Base-by-base conservation (phyloP, 2,888 invertebrate genomes). In the Yponomeuta evonymella region DNA sequence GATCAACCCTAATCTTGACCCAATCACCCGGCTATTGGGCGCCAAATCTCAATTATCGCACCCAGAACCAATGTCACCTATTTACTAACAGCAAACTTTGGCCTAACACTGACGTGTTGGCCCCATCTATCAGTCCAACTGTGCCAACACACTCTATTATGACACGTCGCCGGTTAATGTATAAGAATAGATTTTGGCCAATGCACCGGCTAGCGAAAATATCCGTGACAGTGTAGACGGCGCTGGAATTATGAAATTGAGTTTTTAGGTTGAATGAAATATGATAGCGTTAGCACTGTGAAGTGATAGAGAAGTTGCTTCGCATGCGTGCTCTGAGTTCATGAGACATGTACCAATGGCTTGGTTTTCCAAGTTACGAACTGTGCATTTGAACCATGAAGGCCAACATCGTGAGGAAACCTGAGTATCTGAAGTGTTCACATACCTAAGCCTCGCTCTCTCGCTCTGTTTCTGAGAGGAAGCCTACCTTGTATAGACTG, bases 101-200 rank as follows among this genome's bases (percentile, higher is more conserved):
- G 67, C 23, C 67, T 48, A 67, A 67, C 48, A 58, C 15, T 58
- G 51, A 15, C 51, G 2, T 9, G 51, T 12, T 58, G 12, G 51
- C 15, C 51, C 30, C 68, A 67, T 43, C 51, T 43, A 67, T 67
- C 67, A 67, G 79, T 79, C 79, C 80, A 79, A 78, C 78, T 74
- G 76, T 84, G 83, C 82, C 84, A 82, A 78, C 79, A 36, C 67
- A 64, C 69, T 63, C 75, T 74, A 78, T 81, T 83, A 83, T 84
- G 81, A 84, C 83, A 84, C 81, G 84, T 85, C 73, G 79, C 85
- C 72, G 84, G 79, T 79, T 86, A 78, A 75, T 48, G 29, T 11
- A 72, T 77, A 76, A 74, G 73, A 74, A 76, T 76, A 75, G 68
- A 73, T 75, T 73, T 75, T 73, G 75, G 73, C 75, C 75, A 74